A percentile compares a stretch with the other conserved stretches of the same genome.
Conservation (phyloP, 2,888 invertebrate species). For the Cephus pygmeus region DNA sequence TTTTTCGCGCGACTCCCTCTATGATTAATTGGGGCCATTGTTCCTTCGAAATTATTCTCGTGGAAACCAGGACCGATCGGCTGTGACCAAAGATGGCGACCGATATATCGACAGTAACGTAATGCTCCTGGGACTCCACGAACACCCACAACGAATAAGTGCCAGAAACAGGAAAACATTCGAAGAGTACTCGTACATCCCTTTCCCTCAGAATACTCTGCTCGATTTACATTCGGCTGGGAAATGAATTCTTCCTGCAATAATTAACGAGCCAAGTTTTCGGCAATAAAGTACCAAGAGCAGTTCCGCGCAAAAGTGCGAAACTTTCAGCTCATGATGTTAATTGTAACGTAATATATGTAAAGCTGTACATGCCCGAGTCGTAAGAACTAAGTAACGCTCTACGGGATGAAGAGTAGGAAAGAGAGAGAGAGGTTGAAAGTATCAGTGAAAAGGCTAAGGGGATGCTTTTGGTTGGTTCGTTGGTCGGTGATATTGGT, state of each 20-base stretch:
- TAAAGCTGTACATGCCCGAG: constrained; percentile 37
- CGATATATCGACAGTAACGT: neutral
- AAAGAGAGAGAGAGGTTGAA: constrained; percentile 17
- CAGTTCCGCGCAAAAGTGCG: constrained; percentile 32
- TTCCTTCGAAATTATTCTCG: constrained; percentile 20
- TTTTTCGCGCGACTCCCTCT: constrained; percentile 25
- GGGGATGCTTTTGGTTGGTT: neutral
- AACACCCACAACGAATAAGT: neutral
- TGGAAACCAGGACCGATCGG: neutral
- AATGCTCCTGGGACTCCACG: neutral
- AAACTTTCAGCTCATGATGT: constrained; percentile 41
- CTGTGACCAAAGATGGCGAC: neutral
- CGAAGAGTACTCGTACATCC: neutral
- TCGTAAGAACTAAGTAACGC: constrained; percentile 37
- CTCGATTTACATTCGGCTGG: constrained; percentile 35
- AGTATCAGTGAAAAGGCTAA: neutral
- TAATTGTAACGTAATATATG: constrained; percentile 53
- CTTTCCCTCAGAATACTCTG: neutral
- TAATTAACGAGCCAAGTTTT: constrained; percentile 47
- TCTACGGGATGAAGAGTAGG: constrained; percentile 5
- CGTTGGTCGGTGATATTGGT: neutral
- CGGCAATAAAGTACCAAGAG: constrained; percentile 34
- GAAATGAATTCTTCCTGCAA: constrained; percentile 40
- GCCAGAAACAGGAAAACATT: neutral
- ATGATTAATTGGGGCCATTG: constrained; percentile 41